Evolutionary conservation across 2,797 vertebrate genomes (phyloP).

Genomic region (Linurgus olivaceus): DNA sequence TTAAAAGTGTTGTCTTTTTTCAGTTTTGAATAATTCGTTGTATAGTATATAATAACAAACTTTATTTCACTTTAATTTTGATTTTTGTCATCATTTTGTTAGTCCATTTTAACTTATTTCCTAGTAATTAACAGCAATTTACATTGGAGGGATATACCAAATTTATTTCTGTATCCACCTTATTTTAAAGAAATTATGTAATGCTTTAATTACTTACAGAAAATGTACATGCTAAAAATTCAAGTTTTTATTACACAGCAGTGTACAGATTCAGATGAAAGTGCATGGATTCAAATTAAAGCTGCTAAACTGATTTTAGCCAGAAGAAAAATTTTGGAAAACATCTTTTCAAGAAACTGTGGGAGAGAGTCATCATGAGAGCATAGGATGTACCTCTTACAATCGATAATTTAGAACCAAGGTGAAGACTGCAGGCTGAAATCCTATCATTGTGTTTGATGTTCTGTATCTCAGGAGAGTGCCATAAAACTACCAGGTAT

Average conservation of each 20-base stretch:
- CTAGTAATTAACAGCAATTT: not conserved
- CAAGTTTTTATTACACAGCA: not conserved
- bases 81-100: not conserved
- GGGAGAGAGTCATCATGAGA: not conserved
- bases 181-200: not conserved
- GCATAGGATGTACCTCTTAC: not conserved
- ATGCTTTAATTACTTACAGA: not conserved
- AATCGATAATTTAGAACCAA: not conserved
- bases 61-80: not conserved
- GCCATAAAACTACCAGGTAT: not conserved
- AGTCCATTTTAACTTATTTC: not conserved
- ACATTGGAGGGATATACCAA: not conserved
- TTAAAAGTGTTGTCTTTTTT: not conserved
- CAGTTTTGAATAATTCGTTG: not conserved
- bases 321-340: not conserved
- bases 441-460: not conserved
- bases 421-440: not conserved
- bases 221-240: not conserved
- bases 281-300: not conserved
- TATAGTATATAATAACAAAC: not conserved
- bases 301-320: not conserved
- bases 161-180: not conserved
- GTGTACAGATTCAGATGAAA: not conserved
- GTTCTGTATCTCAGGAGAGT: not conserved
- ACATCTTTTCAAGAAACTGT: not conserved